Evolutionary conservation across 1,140 invertebrate genomes (phyloP), one percentile per base, ranked within the genome.

Genomic region (Macrostomum lignano): DNA sequence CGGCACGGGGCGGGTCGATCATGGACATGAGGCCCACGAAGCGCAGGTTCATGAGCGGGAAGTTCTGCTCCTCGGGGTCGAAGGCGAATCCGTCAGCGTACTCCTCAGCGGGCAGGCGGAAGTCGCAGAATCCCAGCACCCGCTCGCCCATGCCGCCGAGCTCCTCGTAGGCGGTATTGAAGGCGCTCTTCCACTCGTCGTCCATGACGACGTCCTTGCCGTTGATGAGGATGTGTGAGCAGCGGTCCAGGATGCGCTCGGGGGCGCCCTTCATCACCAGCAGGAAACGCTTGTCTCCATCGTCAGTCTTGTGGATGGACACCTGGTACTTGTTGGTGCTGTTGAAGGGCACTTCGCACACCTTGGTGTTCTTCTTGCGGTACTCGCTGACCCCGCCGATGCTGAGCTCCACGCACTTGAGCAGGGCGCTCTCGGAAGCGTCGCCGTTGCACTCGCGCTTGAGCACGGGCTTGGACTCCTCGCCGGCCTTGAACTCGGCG

Each of bases 221-320:
- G 44, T 88, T 76, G 45, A 93, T 81, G 50, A 88, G 75, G 38
- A 96, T 93, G 17, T 77, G 81, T 26, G 72, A 69, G 62, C 82
- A 94, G 20, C 79, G 67, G 51, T 96, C 88, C 35, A 98, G 64
- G 46, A 98, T 91, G 45, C 88, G 68, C 60, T 98, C 91, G 2
- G 91, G 88, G 3, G 91, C 91, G 26, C 91, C 91, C 67, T 98
- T 98, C 88, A 98, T 96, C n/a, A 94, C 86, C 40, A 98, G 62
- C 43, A 94, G 59, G 53, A 84, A 76, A 29, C 77, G 66, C 93
- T 62, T 51, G 71, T 56, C 91, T 81, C 57, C 82, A 50, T 91
- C 79, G 47, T 88, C 76, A 39, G 70, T 75, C 45, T 93, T 79
- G 52, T 96, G 88, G 40, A 94, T 68, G 88, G 65, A 91, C 21